A percentile compares a stretch with the other conserved stretches of the same genome.
phyloP scores from a whole-genome alignment of 2,888 invertebrate genomes.

The Busseola fusca region DNA sequence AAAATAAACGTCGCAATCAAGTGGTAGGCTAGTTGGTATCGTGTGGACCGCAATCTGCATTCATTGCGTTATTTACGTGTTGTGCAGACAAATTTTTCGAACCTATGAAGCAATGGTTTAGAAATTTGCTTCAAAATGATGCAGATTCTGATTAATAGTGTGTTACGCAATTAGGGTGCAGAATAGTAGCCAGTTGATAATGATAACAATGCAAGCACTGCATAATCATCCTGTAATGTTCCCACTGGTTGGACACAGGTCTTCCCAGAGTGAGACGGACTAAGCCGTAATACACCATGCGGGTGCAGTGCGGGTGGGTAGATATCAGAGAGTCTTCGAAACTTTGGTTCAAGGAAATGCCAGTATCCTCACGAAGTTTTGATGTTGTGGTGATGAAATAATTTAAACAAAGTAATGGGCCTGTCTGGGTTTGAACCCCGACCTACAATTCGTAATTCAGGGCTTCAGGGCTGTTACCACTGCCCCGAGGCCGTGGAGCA shows the following conservation, averaged over 20 bases:
- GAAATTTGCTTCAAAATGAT: no score
- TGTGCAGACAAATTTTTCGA: no score
- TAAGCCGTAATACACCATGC: background rate
- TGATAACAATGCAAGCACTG: constrained; percentile 1
- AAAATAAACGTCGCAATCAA: background rate
- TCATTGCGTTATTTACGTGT: no score
- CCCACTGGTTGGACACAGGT: background rate
- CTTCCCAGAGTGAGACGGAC: background rate
- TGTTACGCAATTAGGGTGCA: no score
- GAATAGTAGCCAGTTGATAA: background rate
- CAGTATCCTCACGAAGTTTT: background rate
- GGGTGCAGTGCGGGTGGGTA: background rate
- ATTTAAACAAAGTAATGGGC: background rate
- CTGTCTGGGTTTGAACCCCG: background rate
- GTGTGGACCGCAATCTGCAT: no score
- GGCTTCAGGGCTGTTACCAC: no score
- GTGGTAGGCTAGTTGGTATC: no score
- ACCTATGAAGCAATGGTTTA: no score
- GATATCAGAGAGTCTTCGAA: background rate
- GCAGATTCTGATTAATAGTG: no score
- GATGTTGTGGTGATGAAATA: no score
- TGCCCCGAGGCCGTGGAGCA: no score
- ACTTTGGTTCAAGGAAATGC: background rate
- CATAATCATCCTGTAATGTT: background rate
- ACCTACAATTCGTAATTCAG: background rate